Conservation (phyloP, 1,140 invertebrate genomes). For the Aphelinus certus region DNA sequence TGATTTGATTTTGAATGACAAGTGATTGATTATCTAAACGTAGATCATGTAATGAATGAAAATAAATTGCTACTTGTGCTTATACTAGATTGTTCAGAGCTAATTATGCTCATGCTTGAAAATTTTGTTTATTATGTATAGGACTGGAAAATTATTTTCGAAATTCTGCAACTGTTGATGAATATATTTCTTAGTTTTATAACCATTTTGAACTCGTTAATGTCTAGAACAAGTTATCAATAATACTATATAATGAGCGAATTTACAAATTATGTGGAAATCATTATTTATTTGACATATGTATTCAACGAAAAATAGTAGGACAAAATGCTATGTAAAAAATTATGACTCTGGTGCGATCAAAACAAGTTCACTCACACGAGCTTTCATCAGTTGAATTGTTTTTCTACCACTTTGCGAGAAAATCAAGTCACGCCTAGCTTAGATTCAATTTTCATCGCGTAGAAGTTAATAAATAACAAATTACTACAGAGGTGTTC, state of each 20-base stretch:
- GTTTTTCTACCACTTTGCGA: slow-evolving; percentile 37
- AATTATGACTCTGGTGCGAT: slow-evolving; percentile 25
- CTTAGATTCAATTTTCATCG: slow-evolving; percentile 38
- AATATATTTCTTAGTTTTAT: background rate
- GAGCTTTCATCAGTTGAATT: slow-evolving; percentile 38
- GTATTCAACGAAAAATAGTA: background rate
- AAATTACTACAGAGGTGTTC: slow-evolving; percentile 38
- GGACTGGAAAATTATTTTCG: too few species aligned
- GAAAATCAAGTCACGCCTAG: slow-evolving; percentile 38
- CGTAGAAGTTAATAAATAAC: slow-evolving; percentile 35
- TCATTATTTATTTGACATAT: background rate
- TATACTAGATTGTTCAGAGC: background rate
- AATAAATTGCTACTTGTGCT: slow-evolving; percentile 26
- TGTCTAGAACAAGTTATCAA: background rate
- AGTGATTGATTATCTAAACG: background rate
- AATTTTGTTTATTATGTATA: background rate
- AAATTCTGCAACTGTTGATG: background rate
- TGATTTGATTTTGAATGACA: slow-evolving; percentile 10
- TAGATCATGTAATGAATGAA: slow-evolving; percentile 18
- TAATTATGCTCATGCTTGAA: background rate
- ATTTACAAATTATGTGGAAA: background rate
- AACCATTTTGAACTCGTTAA: too few species aligned
- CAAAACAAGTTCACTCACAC: slow-evolving; percentile 39
- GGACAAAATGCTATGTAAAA: slow-evolving; percentile 34
- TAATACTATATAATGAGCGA: background rate